phyloP scores from a whole-genome alignment of 2,888 invertebrate species.

The Vesta saturnalis region DNA sequence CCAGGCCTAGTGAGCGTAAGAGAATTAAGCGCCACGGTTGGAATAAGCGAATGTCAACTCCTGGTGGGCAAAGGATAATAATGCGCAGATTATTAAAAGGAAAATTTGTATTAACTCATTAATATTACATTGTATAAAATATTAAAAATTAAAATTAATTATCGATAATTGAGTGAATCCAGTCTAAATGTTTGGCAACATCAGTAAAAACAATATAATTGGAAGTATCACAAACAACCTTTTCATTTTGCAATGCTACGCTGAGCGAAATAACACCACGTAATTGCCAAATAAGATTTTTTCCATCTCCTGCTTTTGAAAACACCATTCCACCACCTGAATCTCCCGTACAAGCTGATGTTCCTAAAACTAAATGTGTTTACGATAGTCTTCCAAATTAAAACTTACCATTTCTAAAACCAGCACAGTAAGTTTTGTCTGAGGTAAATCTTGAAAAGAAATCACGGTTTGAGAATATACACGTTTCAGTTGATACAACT shows the following conservation, averaged over 20 bases:
- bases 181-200: slow-evolving; percentile 67
- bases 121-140: slow-evolving; percentile 45
- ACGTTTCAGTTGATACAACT: slow-evolving; percentile 68
- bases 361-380: slow-evolving; percentile 58
- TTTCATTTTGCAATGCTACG: slow-evolving; percentile 67
- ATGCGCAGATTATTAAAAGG: slow-evolving; percentile 84
- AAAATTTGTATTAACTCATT: slow-evolving; percentile 75
- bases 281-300: slow-evolving; percentile 53
- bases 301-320: slow-evolving; percentile 47
- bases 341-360: slow-evolving; percentile 67
- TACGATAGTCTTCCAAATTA: not conserved
- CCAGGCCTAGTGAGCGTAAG: slow-evolving; percentile 77
- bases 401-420: slow-evolving; percentile 53
- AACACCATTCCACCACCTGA: slow-evolving; percentile 61
- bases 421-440: slow-evolving; percentile 63
- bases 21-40: slow-evolving; percentile 78
- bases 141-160: slow-evolving; percentile 4
- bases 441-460: slow-evolving; percentile 69
- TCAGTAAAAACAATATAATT: slow-evolving; percentile 73
- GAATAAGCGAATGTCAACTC: slow-evolving; percentile 74
- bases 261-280: slow-evolving; percentile 68
- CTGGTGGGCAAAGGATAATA: slow-evolving; percentile 72
- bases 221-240: slow-evolving; percentile 66
- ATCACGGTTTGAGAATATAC: slow-evolving; percentile 69
- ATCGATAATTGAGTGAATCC: slow-evolving; percentile 53